These are phyloP conservation scores for Pyxicephalus adspersus DNA, from an alignment of 2,113 vertebrate genomes.

Conservation along the genomic window DNA sequence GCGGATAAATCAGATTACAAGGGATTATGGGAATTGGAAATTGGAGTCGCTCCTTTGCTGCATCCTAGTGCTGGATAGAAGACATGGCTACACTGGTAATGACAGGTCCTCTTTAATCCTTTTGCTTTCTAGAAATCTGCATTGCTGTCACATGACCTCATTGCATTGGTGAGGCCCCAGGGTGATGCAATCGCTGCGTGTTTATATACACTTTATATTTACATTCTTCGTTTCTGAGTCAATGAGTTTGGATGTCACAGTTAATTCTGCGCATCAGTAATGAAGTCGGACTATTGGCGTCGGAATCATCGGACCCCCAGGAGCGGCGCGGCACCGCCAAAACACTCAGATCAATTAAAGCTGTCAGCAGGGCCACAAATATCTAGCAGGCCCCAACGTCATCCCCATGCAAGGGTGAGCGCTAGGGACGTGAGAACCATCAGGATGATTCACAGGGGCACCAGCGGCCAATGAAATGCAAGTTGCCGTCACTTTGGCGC, in stretches of 20 bases:
- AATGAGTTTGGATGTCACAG: not conserved
- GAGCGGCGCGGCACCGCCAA: not conserved
- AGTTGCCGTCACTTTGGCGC: not conserved
- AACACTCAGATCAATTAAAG: not conserved
- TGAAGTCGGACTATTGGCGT: not conserved
- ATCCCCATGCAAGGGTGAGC: not conserved
- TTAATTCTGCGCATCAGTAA: not conserved
- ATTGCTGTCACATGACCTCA: no score
- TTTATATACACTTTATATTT: slow-evolving; percentile 4
- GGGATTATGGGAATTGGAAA: no score
- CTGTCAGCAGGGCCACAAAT: not conserved
- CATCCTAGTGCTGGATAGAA: no score
- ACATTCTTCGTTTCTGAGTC: not conserved
- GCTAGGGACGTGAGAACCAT: not conserved
- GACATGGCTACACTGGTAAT: no score
- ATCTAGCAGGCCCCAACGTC: not conserved
- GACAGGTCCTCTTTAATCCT: no score
- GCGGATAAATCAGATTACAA: no score
- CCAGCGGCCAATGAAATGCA: slow-evolving; percentile 9
- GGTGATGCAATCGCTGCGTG: not conserved
- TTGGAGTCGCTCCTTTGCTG: no score
- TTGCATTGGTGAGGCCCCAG: no score
- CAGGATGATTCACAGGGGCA: slow-evolving; percentile 17
- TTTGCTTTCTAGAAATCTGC: no score
- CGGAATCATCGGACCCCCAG: not conserved